These are phyloP conservation scores for Cydia amplana DNA, from an alignment of 1,140 invertebrate species.

Conservation along the genomic window DNA sequence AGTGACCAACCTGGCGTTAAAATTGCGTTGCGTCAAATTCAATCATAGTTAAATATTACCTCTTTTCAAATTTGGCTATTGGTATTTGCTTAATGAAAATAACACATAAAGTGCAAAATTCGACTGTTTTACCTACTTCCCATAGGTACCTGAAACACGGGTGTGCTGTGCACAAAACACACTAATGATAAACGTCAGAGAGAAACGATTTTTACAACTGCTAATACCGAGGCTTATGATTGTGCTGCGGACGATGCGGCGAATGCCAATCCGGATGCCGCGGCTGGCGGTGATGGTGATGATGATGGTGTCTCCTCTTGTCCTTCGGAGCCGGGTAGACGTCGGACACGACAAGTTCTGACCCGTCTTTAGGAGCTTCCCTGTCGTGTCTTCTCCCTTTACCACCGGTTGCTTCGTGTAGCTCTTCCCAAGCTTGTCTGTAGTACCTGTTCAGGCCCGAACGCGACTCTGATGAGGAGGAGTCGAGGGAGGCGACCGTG, in stretches of 20 bases:
- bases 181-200: neutral
- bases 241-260: slow-evolving; percentile 69
- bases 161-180: too few relatives aligned
- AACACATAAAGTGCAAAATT: too few relatives aligned
- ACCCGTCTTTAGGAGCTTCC: slow-evolving; percentile 86
- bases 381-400: slow-evolving; percentile 73
- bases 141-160: too few relatives aligned
- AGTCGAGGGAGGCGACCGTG: slow-evolving; percentile 92
- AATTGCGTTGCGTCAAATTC: too few relatives aligned
- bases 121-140: too few relatives aligned
- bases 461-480: slow-evolving; percentile 90
- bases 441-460: slow-evolving; percentile 91
- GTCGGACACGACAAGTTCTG: slow-evolving; percentile 90
- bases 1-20: too few relatives aligned
- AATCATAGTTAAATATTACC: too few relatives aligned
- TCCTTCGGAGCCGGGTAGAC: slow-evolving; percentile 82
- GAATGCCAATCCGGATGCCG: slow-evolving; percentile 65
- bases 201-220: neutral
- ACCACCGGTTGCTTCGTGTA: slow-evolving; percentile 88
- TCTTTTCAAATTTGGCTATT: too few relatives aligned
- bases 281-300: slow-evolving; percentile 87
- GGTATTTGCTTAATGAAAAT: too few relatives aligned
- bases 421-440: slow-evolving; percentile 94
- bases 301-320: slow-evolving; percentile 90
- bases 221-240: slow-evolving; percentile 73